Evolutionary conservation across 2,113 vertebrate species (phyloP).

Genomic region (Smithornis capensis): DNA sequence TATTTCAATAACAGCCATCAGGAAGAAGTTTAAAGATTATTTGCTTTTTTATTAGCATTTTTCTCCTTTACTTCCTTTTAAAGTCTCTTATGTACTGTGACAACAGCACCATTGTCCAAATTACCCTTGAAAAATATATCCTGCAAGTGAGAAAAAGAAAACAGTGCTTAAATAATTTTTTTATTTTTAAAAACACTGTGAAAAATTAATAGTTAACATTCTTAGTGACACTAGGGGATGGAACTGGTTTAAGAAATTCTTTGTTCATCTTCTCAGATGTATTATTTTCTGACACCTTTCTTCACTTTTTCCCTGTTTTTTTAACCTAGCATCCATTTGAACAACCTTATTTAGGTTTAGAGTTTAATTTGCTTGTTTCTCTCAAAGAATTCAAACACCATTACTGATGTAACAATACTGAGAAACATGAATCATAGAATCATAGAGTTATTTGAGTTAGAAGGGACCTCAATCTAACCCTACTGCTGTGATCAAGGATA

Average conservation of each 20-base stretch:
- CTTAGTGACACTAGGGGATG: neutral
- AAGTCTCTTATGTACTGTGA: neutral
- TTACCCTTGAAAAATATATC: neutral
- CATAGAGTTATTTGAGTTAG: neutral
- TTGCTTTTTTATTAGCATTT: neutral
- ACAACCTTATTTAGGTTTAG: neutral
- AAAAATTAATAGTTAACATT: neutral
- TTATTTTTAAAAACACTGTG: neutral
- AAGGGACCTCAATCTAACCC: neutral
- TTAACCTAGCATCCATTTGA: neutral
- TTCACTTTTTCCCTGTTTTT: fast-evolving
- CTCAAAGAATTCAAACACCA: neutral
- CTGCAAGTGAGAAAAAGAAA: neutral
- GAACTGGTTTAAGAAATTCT: neutral
- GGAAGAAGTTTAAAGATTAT: neutral
- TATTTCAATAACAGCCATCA: neutral
- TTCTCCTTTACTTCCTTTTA: neutral
- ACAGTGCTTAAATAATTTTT: neutral
- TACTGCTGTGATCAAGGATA: neutral
- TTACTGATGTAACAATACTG: neutral
- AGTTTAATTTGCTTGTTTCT: neutral
- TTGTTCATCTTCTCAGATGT: neutral
- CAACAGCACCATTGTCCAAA: neutral
- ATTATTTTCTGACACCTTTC: neutral
- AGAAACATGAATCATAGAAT: neutral